These are phyloP conservation scores for Ciconia stormi DNA, from an alignment of 2,113 vertebrate species.

Conservation along the genomic window DNA sequence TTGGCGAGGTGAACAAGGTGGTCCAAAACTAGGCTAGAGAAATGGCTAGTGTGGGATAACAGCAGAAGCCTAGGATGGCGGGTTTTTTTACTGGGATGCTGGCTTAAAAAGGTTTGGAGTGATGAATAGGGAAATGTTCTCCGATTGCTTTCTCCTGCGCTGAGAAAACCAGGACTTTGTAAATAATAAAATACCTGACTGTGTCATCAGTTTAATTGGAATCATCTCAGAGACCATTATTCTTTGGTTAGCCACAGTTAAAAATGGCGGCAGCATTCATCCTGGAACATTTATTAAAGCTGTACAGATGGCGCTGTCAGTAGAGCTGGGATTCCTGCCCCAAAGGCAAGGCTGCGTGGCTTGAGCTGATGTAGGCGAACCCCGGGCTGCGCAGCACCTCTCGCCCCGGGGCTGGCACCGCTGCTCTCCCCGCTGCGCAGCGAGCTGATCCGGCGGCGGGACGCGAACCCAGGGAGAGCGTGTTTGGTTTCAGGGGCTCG, in stretches of 20 bases:
- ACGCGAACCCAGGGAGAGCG: accelerated
- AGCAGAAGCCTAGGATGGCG: background rate
- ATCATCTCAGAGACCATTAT: background rate
- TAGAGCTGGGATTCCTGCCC: background rate
- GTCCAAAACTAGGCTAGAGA: background rate
- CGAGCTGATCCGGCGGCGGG: background rate
- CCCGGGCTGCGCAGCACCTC: background rate
- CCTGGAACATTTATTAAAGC: background rate
- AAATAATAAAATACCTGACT: background rate
- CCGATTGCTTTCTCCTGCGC: background rate
- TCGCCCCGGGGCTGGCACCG: accelerated
- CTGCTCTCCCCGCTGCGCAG: background rate
- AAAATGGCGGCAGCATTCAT: background rate
- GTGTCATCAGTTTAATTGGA: background rate
- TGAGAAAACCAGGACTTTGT: background rate
- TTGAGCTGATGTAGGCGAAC: accelerated
- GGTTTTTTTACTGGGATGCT: background rate
- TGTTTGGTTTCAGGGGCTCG: background rate
- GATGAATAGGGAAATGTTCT: background rate
- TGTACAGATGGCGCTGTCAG: background rate
- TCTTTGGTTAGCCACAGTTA: background rate
- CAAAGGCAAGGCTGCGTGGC: background rate
- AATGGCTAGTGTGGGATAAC: background rate
- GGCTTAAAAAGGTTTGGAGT: background rate
- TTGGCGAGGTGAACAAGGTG: background rate